These are phyloP conservation scores for Strigamia crassipes DNA, from an alignment of 2,888 invertebrate species.

Conservation along the genomic window DNA sequence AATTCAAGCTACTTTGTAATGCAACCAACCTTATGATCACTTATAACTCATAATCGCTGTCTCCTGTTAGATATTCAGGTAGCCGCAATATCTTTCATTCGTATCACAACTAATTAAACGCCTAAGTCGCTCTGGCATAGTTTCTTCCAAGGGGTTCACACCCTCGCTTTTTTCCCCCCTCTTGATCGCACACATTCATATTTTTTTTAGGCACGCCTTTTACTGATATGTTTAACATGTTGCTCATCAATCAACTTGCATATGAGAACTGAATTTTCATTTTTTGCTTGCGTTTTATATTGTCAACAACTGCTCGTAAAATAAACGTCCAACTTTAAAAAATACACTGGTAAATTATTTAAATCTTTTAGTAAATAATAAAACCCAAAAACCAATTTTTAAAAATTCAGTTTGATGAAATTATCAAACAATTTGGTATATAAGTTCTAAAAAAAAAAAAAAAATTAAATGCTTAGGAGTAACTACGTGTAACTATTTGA, in stretches of 20 bases:
- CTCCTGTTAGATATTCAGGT: constrained; percentile 15
- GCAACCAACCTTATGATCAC: constrained; percentile 14
- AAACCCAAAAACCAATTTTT: too few species aligned
- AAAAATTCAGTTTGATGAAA: too few species aligned
- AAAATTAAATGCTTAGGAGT: too few species aligned
- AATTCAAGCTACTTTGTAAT: constrained; percentile 40
- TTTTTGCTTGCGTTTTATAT: neutral
- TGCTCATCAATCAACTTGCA: neutral
- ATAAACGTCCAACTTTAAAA: neutral
- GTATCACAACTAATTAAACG: constrained; percentile 37
- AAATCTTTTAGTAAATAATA: too few species aligned
- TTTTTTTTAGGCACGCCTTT: neutral
- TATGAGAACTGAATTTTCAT: neutral
- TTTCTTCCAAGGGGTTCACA: neutral
- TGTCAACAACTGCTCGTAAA: neutral
- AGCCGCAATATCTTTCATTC: constrained; percentile 22
- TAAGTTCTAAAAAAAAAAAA: too few species aligned
- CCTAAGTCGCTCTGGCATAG: neutral
- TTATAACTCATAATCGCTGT: constrained; percentile 27
- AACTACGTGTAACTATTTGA: too few species aligned
- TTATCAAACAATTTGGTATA: too few species aligned
- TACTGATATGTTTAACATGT: neutral
- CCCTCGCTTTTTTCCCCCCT: neutral
- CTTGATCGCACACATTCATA: neutral
- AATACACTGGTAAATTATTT: too few species aligned